A percentile compares a stretch with the other conserved stretches of the same genome.
phyloP scores from a whole-genome alignment of 2,113 vertebrate genomes.

The Pelecanus crispus region DNA sequence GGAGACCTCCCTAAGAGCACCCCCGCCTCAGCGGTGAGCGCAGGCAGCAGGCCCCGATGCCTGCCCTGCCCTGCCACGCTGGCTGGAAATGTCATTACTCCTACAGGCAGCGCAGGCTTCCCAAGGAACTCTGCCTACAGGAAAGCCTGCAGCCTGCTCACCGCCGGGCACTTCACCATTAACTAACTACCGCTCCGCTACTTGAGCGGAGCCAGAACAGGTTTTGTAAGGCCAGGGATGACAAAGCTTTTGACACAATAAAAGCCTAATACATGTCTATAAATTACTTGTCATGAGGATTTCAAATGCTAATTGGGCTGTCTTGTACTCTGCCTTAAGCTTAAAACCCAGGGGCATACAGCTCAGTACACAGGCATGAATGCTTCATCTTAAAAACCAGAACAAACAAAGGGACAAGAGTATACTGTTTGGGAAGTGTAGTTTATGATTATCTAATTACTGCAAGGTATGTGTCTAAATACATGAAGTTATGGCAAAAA shows the following conservation, averaged over 20 bases:
- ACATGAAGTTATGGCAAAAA: not conserved
- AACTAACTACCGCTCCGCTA: not conserved
- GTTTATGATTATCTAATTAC: not conserved
- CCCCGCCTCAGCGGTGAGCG: rapidly evolving
- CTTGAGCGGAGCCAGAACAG: not conserved
- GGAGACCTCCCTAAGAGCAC: too few species aligned
- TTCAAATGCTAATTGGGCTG: not conserved
- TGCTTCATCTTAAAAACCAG: not conserved
- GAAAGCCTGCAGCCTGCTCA: not conserved
- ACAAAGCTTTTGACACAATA: not conserved
- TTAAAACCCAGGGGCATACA: not conserved
- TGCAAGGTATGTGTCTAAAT: not conserved
- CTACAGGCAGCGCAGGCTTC: rapidly evolving
- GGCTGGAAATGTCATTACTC: rapidly evolving
- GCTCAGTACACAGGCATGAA: not conserved
- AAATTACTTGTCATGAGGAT: not conserved
- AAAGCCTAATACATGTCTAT: not conserved
- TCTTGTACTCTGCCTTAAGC: not conserved
- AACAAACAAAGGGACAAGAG: not conserved
- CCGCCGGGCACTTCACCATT: rapidly evolving
- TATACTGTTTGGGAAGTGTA: not conserved
- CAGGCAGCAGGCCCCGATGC: too few species aligned
- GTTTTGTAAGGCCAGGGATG: not conserved
- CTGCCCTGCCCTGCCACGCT: not conserved
- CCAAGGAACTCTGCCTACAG: rapidly evolving